Evolutionary conservation across 1,140 invertebrate species (phyloP).

Genomic region (silkworm (Bombyx mori)): DNA sequence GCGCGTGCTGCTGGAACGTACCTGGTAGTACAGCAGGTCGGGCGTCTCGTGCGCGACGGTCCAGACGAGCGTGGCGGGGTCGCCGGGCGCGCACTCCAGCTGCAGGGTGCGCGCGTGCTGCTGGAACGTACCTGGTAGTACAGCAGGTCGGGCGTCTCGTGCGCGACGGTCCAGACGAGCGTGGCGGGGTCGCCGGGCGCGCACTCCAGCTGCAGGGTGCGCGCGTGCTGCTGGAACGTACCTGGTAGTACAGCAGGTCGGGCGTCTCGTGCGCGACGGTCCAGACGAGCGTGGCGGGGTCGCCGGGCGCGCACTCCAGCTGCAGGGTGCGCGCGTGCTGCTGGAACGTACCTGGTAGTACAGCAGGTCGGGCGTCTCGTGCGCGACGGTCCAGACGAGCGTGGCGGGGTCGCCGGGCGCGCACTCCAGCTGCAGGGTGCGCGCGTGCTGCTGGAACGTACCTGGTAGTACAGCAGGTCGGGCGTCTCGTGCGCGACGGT

Average conservation of each 20-base stretch:
- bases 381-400: conserved; percentile 86
- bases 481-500: conserved; percentile 86
- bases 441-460: conserved; percentile 82
- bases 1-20: conserved; percentile 82
- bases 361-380: conserved; percentile 83
- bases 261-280: conserved; percentile 86
- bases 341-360: conserved; percentile 90
- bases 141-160: conserved; percentile 83
- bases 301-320: conserved; percentile 81
- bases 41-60: conserved; percentile 86
- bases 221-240: conserved; percentile 82
- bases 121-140: conserved; percentile 90
- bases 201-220: conserved; percentile 83
- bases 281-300: conserved; percentile 83
- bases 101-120: too few relatives aligned
- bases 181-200: conserved; percentile 79
- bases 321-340: too few relatives aligned
- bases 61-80: conserved; percentile 83
- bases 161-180: conserved; percentile 86
- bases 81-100: conserved; percentile 81
- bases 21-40: conserved; percentile 85
- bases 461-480: conserved; percentile 85
- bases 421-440: conserved; percentile 83
- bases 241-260: conserved; percentile 85
- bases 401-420: conserved; percentile 79